Evolutionary conservation across 2,113 vertebrate species (phyloP), one percentile per base, ranked within the genome.

Genomic region (Glaucidium brasilianum): DNA sequence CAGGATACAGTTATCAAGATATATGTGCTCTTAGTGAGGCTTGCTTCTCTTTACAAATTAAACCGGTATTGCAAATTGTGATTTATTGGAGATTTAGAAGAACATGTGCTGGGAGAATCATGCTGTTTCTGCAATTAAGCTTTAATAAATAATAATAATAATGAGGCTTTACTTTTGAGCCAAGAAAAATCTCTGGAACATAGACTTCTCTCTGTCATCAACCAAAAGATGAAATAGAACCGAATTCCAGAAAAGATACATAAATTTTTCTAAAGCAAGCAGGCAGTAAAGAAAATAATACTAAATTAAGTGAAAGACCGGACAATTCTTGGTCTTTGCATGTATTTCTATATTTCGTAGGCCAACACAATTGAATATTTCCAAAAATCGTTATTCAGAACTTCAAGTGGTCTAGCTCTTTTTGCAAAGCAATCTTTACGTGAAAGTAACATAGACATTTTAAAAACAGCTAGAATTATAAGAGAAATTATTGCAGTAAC

Each of bases 1-100:
- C 93, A 95, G 95, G 92, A 97, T 91, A 93, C 91, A 95, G 90
- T 93, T 88, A 95, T 95, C 90, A 86, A 94, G 93, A 90, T 63
- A 8, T 29, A 68, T 77, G 86, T 72, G 45, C 59, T 83, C 82
- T 83, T 69, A 83, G 74, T 5, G 21, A 80, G 68, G 88, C 29
- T 95, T 21, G 47, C 58, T 75, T 52, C 68, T 85, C 68, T 64
- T 91, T 75, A 56, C 39, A 94, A 92, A 89, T 88, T 34, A 76
- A 93, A 63, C 49, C 3, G 11, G 72, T 58, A 32, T 27, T 64
- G 41, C 63, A 32, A 12, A 88, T 41, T 19, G 77, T 77, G 73
- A 93, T 95, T 96, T 95, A 97, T 95, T 1, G 1, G 86, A 58
- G 75, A 45, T 90, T 79, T 67, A 68, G 63, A n/a, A 88, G 92